Evolutionary conservation across 1,140 invertebrate genomes (phyloP).

Genomic region (Hyphantria cunea): DNA sequence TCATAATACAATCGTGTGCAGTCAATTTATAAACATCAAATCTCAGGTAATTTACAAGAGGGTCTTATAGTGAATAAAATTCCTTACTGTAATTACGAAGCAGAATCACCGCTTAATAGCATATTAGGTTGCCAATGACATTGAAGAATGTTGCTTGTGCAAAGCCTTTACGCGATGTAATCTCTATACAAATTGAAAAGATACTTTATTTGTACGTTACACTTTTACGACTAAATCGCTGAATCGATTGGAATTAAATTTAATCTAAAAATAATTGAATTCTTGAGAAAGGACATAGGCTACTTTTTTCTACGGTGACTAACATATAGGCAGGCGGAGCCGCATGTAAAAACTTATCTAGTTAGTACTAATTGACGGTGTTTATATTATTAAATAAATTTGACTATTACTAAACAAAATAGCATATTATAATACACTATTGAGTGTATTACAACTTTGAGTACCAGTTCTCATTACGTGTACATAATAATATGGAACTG

Average conservation of each 20-base stretch:
- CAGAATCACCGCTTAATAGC: conserved; percentile 5
- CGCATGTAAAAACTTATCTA: no score
- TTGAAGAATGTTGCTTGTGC: conserved; percentile 8
- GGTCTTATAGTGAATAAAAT: conserved; percentile 5
- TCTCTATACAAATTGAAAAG: neutral
- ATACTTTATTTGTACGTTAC: neutral
- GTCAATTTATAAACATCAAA: conserved; percentile 7
- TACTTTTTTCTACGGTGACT: no score
- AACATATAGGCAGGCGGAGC: neutral
- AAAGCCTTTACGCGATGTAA: neutral
- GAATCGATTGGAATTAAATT: neutral
- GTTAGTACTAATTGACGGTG: no score
- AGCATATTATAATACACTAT: no score
- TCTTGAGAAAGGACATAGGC: neutral
- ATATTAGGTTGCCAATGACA: conserved; percentile 23
- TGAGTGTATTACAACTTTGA: neutral
- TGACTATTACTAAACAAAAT: no score
- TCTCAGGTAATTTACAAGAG: conserved; percentile 5
- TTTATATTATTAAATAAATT: no score
- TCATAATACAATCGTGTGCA: neutral
- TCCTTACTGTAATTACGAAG: conserved; percentile 14
- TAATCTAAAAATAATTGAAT: neutral
- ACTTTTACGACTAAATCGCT: neutral
- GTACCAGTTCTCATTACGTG: neutral
- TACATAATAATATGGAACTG: neutral